phyloP scores from a whole-genome alignment of 2,113 vertebrate species.

The Bubo blakistoni region DNA sequence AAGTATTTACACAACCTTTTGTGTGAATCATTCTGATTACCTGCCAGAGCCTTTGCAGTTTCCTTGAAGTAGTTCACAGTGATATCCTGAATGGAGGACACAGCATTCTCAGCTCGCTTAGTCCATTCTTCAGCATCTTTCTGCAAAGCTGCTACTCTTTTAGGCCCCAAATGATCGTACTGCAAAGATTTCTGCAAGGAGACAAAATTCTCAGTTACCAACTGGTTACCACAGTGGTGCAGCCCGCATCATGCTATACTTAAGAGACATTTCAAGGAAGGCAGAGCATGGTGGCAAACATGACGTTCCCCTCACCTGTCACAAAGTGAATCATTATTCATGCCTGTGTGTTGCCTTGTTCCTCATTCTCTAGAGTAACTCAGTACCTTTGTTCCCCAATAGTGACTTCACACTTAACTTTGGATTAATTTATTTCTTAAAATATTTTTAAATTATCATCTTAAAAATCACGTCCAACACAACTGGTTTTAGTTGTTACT shows the following conservation, averaged over 20 bases:
- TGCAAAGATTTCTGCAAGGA: constrained; percentile 85
- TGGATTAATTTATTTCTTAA: not conserved
- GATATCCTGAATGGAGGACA: constrained; percentile 90
- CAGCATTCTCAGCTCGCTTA: constrained; percentile 78
- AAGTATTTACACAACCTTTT: not conserved
- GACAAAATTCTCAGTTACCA: not conserved
- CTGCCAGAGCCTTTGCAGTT: constrained; percentile 85
- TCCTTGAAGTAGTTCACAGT: constrained; percentile 93
- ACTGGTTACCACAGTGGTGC: not conserved
- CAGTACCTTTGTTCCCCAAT: not conserved
- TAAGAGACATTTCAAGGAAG: not conserved
- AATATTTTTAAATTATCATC: not conserved
- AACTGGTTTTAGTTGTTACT: not conserved
- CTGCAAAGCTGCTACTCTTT: constrained; percentile 82
- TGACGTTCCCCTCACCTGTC: not conserved
- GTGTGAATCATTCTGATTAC: constrained; percentile 61
- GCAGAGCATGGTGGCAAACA: not conserved
- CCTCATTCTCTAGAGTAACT: not conserved
- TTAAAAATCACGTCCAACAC: not conserved
- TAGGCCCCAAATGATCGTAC: constrained; percentile 87
- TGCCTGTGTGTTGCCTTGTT: not conserved
- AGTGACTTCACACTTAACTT: not conserved
- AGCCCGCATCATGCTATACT: not conserved
- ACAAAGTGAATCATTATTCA: not conserved
- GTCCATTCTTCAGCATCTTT: constrained; percentile 89